phyloP scores from a whole-genome alignment of 2,797 vertebrate species.

The Geotrypetes seraphini region DNA sequence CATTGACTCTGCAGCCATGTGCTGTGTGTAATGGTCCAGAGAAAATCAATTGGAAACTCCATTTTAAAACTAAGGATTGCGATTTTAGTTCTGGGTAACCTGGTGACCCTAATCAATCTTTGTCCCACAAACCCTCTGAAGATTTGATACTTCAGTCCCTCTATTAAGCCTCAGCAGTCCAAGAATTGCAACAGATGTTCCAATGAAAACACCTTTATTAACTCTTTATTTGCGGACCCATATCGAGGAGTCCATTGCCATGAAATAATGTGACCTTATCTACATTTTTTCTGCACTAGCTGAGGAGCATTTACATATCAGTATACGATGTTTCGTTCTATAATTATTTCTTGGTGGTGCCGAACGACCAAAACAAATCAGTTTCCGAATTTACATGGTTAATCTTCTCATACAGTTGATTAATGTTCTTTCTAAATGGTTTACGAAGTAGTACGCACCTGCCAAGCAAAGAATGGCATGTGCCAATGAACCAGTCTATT shows the following conservation, averaged over 20 bases:
- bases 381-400: too few relatives aligned
- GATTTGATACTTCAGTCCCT: constrained; percentile 46
- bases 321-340: too few relatives aligned
- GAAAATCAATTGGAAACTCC: constrained; percentile 81
- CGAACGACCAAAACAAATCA: too few relatives aligned
- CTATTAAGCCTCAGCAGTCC: constrained; percentile 54
- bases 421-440: too few relatives aligned
- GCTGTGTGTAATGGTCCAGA: constrained; percentile 76
- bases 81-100: constrained; percentile 61
- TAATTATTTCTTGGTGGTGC: too few relatives aligned
- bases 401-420: too few relatives aligned
- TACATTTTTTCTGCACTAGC: not conserved
- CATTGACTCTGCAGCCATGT: constrained; percentile 10
- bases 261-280: not conserved
- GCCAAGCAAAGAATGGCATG: too few relatives aligned
- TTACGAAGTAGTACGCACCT: too few relatives aligned
- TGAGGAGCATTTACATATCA: too few relatives aligned
- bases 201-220: constrained; percentile 56
- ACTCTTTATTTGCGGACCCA: constrained; percentile 39
- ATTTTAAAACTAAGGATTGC: constrained; percentile 70
- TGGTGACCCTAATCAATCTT: constrained; percentile 85
- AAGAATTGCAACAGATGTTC: constrained; percentile 78
- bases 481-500: too few relatives aligned
- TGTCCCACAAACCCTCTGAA: constrained; percentile 63
- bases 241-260: constrained; percentile 11